Evolutionary conservation across 2,113 vertebrate genomes (phyloP), one percentile per base, ranked within the genome.

Genomic region (Rhipidura dahli): DNA sequence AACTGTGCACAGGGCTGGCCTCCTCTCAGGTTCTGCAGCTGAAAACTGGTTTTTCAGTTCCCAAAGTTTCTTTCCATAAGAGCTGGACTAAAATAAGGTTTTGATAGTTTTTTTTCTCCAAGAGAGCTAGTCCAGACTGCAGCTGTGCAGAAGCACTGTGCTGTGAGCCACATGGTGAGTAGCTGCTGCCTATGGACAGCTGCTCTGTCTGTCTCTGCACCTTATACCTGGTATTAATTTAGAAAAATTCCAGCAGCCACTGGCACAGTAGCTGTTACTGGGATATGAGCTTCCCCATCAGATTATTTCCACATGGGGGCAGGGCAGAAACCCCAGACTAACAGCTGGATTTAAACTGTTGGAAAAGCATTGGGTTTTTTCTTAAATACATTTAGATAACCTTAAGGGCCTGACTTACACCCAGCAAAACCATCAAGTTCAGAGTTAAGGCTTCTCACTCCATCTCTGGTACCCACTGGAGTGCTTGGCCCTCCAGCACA

Each of bases 371-470:
- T 33, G 28, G 27, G 5, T 7, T 57, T 88, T 60, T 42, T 14
- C 39, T 54, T 11, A n/a, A 79, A 92, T 76, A 45, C 44, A 45
- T 73, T 81, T 87, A 72, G 93, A 95, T 89, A 54, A 95, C 75
- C 4, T 56, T 93, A 93, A 89, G 97, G 92, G 86, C 82, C 87
- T 97, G 84, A 85, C 88, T 78, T 92, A 17, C 0, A 84, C 21
- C 59, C 54, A 63, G 47, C 23, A 50, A 80, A 87, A 28, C n/a
- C 51, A 89, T 35, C 22, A 78, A 76, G 42, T 61, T 90, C 65
- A n/a, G 93, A 87, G 92, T 89, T 85, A 95, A 96, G 93, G 92
- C 66, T 78, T 90, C 89, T 94, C 80, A 84, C 87, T 93, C 44
- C 22, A 33, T 90, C 66, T 91, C 47, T 4, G 0, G 50, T 47